phyloP scores from a whole-genome alignment of 1,140 invertebrate genomes.

The Dendrolimus punctatus region DNA sequence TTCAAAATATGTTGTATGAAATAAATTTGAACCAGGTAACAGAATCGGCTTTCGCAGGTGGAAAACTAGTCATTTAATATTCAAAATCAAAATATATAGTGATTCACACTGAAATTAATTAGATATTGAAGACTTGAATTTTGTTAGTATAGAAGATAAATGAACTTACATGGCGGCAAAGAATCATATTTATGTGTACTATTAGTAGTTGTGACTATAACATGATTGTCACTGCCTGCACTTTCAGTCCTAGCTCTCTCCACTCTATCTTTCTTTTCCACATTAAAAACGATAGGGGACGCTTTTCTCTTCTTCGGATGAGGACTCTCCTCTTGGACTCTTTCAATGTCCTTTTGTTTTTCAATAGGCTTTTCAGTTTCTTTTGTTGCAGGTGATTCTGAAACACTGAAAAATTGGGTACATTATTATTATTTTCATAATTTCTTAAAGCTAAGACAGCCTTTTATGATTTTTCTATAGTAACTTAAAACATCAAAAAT shows the following conservation, averaged over 20 bases:
- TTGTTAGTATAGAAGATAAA: background rate
- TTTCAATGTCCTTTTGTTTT: conserved; percentile 5
- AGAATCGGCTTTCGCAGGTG: too few species aligned
- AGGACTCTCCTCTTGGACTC: conserved; percentile 17
- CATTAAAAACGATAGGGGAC: conserved; percentile 73
- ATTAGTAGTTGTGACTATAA: conserved; percentile 37
- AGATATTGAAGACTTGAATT: background rate
- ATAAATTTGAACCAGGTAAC: too few species aligned
- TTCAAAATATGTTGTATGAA: too few species aligned
- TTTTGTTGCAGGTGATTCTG: conserved; percentile 11
- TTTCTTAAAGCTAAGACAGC: too few species aligned
- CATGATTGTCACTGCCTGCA: conserved; percentile 53
- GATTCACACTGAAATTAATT: too few species aligned
- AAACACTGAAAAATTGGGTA: too few species aligned
- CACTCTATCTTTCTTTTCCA: conserved; percentile 39
- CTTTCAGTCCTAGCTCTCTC: conserved; percentile 46
- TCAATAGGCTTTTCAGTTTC: conserved; percentile 7
- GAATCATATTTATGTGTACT: conserved; percentile 62
- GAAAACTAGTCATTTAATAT: too few species aligned
- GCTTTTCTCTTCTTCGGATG: conserved; percentile 52
- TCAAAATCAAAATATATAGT: too few species aligned
- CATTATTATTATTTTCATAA: too few species aligned
- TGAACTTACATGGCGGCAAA: conserved; percentile 61
- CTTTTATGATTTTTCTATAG: too few species aligned
- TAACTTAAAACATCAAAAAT: too few species aligned